Percentiles rank a stretch among this genome's conserved stretches.
These are phyloP conservation scores for Drosophila antonietae DNA, from an alignment of 2,888 invertebrate genomes.

Conservation along the genomic window DNA sequence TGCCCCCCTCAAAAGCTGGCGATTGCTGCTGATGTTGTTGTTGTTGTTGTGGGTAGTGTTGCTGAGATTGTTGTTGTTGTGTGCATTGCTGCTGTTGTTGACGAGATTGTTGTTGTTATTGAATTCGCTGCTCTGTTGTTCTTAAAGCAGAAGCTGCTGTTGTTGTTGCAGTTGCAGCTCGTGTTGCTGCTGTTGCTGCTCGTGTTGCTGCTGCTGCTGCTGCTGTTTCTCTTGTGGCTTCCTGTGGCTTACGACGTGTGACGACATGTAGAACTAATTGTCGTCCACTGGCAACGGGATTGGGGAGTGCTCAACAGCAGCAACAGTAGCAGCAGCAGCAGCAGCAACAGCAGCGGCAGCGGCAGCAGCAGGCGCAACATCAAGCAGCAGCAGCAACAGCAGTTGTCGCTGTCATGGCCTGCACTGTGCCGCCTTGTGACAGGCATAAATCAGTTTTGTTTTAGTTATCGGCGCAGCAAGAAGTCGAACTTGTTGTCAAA, in stretches of 20 bases:
- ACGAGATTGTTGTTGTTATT: not conserved
- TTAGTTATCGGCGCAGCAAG: conserved; percentile 76
- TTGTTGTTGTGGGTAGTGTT: not conserved
- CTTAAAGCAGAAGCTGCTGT: conserved; percentile 3
- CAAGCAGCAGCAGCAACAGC: not conserved
- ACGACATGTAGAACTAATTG: conserved; percentile 83
- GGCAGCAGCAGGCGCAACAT: not conserved
- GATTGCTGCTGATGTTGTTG: conserved; percentile 25
- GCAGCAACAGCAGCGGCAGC: conserved; percentile 6
- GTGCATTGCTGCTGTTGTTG: not conserved
- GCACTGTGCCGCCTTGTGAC: conserved; percentile 68
- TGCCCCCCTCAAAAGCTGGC: conserved; percentile 43
- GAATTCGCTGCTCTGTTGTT: conserved; percentile 1
- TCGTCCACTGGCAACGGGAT: conserved; percentile 72
- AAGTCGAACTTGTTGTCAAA: conserved; percentile 58
- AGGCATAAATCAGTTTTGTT: conserved; percentile 80
- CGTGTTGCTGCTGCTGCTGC: conserved; percentile 16
- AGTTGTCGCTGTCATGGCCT: conserved; percentile 57
- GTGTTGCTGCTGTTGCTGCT: conserved; percentile 14
- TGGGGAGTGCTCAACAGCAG: conserved; percentile 27
- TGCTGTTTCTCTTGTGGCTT: conserved; percentile 66
- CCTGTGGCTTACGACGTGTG: conserved; percentile 83
- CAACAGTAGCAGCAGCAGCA: conserved; percentile 9
- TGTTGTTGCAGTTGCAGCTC: not conserved
- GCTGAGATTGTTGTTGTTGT: not conserved